Evolutionary conservation across 1,140 invertebrate species (phyloP).

Genomic region (Drosophila hydei): DNA sequence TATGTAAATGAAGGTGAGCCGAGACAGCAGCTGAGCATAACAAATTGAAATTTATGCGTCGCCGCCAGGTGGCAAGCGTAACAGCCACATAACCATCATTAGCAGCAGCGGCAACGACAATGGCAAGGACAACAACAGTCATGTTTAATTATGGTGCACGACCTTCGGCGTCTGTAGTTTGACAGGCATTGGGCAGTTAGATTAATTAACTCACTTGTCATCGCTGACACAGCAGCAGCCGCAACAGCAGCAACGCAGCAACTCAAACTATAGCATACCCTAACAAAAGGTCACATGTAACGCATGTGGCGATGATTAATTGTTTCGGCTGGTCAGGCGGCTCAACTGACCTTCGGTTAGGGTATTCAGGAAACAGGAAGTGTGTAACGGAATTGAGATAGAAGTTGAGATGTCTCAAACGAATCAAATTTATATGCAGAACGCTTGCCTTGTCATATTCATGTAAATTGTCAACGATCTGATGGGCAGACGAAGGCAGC

Average conservation of each 20-base stretch:
- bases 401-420: too few species aligned
- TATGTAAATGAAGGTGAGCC: background rate
- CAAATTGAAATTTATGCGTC: constrained; percentile 79
- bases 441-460: too few species aligned
- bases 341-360: background rate
- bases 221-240: constrained; percentile 17
- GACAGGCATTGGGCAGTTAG: constrained; percentile 61
- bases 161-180: constrained; percentile 63
- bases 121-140: constrained; percentile 19
- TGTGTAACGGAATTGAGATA: too few species aligned
- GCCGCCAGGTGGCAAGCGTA: constrained; percentile 26
- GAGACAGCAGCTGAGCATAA: constrained; percentile 29
- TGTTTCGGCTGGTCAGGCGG: constrained; percentile 26
- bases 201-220: constrained; percentile 78
- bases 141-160: constrained; percentile 55
- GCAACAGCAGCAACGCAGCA: too few species aligned
- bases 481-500: too few species aligned
- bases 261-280: constrained; percentile 14
- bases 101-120: constrained; percentile 21
- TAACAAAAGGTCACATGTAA: constrained; percentile 54
- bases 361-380: background rate
- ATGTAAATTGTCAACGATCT: too few species aligned
- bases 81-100: constrained; percentile 27
- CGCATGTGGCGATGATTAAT: constrained; percentile 74
- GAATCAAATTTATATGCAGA: too few species aligned